Conservation (phyloP, 2,888 invertebrate species). For the Keiferia lycopersicella region DNA sequence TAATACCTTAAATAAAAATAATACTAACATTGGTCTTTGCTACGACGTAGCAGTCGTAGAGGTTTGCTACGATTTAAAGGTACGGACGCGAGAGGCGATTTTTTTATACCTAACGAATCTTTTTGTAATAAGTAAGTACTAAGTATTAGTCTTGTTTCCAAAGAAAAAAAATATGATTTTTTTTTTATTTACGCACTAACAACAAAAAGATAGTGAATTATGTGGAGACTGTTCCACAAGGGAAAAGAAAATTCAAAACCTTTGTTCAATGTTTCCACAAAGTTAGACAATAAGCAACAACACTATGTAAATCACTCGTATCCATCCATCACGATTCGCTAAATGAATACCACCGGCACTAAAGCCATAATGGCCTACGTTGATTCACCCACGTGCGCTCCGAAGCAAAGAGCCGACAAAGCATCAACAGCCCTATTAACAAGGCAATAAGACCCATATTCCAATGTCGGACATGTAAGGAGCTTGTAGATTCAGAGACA, state of each 20-base stretch:
- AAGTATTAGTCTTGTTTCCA: too few species aligned
- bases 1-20: too few species aligned
- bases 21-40: background rate
- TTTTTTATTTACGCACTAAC: too few species aligned
- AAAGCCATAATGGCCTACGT: conserved; percentile 63
- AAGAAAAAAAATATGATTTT: too few species aligned
- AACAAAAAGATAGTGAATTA: too few species aligned
- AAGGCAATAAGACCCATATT: conserved; percentile 44
- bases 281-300: conserved; percentile 20
- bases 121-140: too few species aligned
- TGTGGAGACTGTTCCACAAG: background rate
- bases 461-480: conserved; percentile 29
- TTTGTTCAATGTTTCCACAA: background rate
- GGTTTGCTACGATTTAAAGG: background rate
- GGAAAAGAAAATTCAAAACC: background rate
- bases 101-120: background rate
- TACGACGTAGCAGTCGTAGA: conserved; percentile 1
- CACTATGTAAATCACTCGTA: conserved; percentile 52
- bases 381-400: conserved; percentile 68
- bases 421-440: conserved; percentile 35
- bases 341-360: conserved; percentile 71
- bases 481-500: conserved; percentile 47
- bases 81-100: background rate
- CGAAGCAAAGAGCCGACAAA: background rate
- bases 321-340: conserved; percentile 64